Percentiles rank a stretch among this genome's conserved stretches.
These are phyloP conservation scores for Trichacis sp. DNA, from an alignment of 2,888 invertebrate genomes.

Conservation along the genomic window DNA sequence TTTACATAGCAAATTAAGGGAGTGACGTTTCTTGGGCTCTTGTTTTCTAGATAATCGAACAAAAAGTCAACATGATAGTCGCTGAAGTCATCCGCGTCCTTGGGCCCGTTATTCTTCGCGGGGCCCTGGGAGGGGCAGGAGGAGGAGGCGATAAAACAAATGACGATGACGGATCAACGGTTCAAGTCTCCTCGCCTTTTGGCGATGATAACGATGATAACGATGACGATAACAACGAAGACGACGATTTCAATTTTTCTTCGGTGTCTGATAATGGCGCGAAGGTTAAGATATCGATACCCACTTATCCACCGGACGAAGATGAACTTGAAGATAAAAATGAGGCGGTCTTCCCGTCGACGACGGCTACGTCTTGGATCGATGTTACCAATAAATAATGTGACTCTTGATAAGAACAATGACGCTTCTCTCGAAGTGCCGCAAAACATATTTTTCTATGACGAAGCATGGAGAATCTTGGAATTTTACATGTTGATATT, in stretches of 20 bases:
- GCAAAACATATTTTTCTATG: no score
- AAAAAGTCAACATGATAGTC: slow-evolving; percentile 81
- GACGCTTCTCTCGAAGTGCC: neutral
- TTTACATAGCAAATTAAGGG: neutral
- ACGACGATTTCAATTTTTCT: slow-evolving; percentile 67
- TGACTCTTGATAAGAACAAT: neutral
- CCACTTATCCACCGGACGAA: slow-evolving; percentile 78
- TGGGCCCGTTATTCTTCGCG: slow-evolving; percentile 79
- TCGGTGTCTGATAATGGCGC: slow-evolving; percentile 70
- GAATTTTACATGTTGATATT: no score
- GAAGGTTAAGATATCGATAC: slow-evolving; percentile 75
- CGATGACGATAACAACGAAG: slow-evolving; percentile 70
- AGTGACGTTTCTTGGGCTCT: slow-evolving; percentile 31
- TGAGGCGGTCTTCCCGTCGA: slow-evolving; percentile 37
- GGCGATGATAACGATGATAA: slow-evolving; percentile 71
- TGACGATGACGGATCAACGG: slow-evolving; percentile 64
- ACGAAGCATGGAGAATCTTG: no score
- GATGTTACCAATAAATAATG: neutral
- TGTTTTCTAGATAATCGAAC: slow-evolving; percentile 78
- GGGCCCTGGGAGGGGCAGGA: slow-evolving; percentile 72
- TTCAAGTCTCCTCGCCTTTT: slow-evolving; percentile 63
- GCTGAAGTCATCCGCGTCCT: slow-evolving; percentile 80
- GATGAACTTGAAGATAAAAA: slow-evolving; percentile 72
- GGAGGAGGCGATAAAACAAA: slow-evolving; percentile 58
- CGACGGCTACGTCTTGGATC: neutral